Percentiles rank a stretch among this genome's conserved stretches.
These are phyloP conservation scores for Nannoperca australis DNA, from an alignment of 2,797 vertebrate genomes.

Conservation along the genomic window DNA sequence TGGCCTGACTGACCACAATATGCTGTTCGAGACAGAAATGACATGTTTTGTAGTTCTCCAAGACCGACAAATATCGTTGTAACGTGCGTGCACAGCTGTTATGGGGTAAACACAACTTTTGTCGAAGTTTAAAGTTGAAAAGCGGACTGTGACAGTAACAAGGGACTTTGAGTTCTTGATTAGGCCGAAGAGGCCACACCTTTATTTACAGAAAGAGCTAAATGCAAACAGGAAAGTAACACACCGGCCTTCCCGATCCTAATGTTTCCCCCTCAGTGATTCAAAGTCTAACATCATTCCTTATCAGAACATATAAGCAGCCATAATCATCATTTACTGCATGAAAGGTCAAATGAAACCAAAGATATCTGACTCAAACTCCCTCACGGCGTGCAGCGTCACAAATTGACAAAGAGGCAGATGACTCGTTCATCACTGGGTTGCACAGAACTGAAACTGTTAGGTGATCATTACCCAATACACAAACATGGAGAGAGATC, in stretches of 20 bases:
- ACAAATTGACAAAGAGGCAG: not conserved
- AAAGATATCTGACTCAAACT: not conserved
- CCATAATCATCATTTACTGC: not conserved
- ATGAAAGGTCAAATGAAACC: conserved; percentile 1
- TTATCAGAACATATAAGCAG: not conserved
- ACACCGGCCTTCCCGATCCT: not conserved
- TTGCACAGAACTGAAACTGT: conserved; percentile 1
- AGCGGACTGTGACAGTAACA: conserved; percentile 18
- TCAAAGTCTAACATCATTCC: not conserved
- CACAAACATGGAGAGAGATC: not conserved
- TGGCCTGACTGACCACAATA: not conserved
- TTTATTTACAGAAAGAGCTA: conserved; percentile 36
- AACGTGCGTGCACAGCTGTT: not conserved
- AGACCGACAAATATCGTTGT: not conserved
- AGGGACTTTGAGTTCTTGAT: conserved; percentile 52
- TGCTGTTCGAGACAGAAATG: not conserved
- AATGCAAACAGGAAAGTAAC: not conserved
- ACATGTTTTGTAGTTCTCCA: not conserved
- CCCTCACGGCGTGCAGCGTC: not conserved
- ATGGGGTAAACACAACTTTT: conserved; percentile 16
- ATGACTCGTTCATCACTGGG: conserved; percentile 7
- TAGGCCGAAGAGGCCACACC: conserved; percentile 14
- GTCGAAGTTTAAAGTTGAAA: not conserved
- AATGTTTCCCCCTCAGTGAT: not conserved
- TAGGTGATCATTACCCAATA: conserved; percentile 38